A percentile compares a stretch with the other conserved stretches of the same genome.
Evolutionary conservation across 2,797 vertebrate species (phyloP).

Genomic region (Rhinophrynus dorsalis): DNA sequence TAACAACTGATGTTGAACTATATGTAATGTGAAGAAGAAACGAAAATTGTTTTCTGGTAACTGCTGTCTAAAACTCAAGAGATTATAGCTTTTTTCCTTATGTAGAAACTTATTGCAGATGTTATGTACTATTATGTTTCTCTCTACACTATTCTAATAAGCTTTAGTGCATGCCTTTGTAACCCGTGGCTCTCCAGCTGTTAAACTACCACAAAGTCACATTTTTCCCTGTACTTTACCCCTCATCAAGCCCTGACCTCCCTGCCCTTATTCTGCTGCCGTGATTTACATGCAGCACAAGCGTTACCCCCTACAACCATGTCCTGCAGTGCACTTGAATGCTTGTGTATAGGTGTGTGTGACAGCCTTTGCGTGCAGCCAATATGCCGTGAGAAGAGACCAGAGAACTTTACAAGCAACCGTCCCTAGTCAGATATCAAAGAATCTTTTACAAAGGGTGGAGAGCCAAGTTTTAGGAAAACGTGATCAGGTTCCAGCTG

Average conservation of each 20-base stretch:
- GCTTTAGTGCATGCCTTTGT: too few species aligned
- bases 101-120: too few species aligned
- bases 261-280: constrained; percentile 21
- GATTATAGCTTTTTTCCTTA: too few species aligned
- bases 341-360: constrained; percentile 2
- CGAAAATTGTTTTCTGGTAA: too few species aligned
- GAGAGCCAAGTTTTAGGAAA: constrained; percentile 43
- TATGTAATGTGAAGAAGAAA: too few species aligned
- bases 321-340: not conserved
- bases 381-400: not conserved
- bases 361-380: constrained; percentile 38
- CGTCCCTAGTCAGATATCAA: constrained; percentile 30
- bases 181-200: too few species aligned
- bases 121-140: too few species aligned
- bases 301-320: constrained; percentile 18
- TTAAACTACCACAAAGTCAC: too few species aligned
- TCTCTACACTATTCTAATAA: too few species aligned
- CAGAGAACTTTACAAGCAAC: not conserved
- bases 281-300: not conserved
- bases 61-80: too few species aligned
- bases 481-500: constrained; percentile 17
- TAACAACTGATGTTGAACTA: too few species aligned
- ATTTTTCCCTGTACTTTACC: too few species aligned
- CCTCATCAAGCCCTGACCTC: not conserved
- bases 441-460: constrained; percentile 42